These are phyloP conservation scores for Diadema setosum DNA, from an alignment of 35 echinoderm and acorn worm species.

Conservation along the genomic window DNA sequence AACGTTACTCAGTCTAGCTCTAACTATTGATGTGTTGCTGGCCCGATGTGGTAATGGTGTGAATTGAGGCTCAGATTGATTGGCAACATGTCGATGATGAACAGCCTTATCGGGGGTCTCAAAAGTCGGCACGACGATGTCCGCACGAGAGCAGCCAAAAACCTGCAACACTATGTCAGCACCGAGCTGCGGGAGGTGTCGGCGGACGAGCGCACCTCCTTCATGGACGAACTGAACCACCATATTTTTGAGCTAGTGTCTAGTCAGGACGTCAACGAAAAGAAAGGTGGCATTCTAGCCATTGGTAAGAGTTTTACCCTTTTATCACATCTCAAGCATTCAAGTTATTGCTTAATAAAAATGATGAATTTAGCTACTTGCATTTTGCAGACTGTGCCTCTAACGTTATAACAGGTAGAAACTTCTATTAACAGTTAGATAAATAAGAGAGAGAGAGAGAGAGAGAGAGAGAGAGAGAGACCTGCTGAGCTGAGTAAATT, in stretches of 20 bases:
- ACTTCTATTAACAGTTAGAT: no score
- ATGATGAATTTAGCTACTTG: no score
- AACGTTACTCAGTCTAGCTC: no score
- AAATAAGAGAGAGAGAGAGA: no score
- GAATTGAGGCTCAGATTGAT: background rate
- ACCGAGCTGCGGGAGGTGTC: constrained; percentile 95
- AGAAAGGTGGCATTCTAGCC: constrained; percentile 95
- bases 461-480: no score
- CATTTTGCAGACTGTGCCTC: no score
- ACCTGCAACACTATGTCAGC: constrained; percentile 97
- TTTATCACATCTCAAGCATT: no score
- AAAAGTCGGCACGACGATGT: constrained; percentile 89
- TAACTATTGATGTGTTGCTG: background rate
- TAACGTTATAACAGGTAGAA: no score
- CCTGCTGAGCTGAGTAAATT: no score
- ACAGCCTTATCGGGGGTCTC: constrained; percentile 78
- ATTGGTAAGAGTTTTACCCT: constrained; percentile 89
- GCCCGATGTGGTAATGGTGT: background rate
- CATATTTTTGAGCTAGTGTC: constrained; percentile 95
- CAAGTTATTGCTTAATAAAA: no score
- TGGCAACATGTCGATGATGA: constrained; percentile 54
- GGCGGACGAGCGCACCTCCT: constrained; percentile 85
- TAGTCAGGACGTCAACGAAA: constrained; percentile 96
- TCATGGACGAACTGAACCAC: constrained; percentile 92
- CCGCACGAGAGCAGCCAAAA: constrained; percentile 75